Conservation (phyloP, 2,888 invertebrate species). For the Nymphalis polychloros region DNA sequence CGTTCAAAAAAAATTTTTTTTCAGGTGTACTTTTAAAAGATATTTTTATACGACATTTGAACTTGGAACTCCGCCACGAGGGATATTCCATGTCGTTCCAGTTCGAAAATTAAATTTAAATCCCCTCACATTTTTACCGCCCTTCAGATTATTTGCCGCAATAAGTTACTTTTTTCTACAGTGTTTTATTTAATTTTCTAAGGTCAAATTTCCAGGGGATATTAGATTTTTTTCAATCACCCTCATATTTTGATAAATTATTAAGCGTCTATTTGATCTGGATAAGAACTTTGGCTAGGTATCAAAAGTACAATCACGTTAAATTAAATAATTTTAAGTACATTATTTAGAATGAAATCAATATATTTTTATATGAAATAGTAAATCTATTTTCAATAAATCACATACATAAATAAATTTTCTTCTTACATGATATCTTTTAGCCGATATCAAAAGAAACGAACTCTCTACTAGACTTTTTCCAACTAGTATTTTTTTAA, state of each 20-base stretch:
- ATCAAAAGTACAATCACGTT: too few relatives aligned
- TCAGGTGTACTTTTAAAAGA: constrained; percentile 56
- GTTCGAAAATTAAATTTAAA: constrained; percentile 80
- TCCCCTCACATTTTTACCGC: constrained; percentile 77
- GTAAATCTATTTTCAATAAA: too few relatives aligned
- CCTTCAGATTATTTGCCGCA: constrained; percentile 71
- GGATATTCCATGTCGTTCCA: constrained; percentile 75
- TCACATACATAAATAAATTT: too few relatives aligned
- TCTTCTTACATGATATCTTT: too few relatives aligned
- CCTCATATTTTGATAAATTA: background rate
- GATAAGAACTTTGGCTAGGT: too few relatives aligned
- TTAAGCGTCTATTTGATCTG: background rate
- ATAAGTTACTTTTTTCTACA: constrained; percentile 60
- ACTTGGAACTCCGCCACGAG: constrained; percentile 65
- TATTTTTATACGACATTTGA: constrained; percentile 60
- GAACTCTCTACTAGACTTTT: too few relatives aligned
- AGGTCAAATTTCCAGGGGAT: constrained; percentile 51
- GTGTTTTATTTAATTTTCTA: constrained; percentile 61
- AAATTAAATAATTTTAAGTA: too few relatives aligned
- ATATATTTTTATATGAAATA: too few relatives aligned
- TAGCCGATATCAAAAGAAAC: too few relatives aligned
- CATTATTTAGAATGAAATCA: too few relatives aligned
- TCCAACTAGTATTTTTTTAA: too few relatives aligned
- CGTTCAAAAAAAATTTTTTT: constrained; percentile 53
- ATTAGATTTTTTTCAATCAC: constrained; percentile 22